phyloP scores from a whole-genome alignment of 2,797 vertebrate genomes.

The Tenualosa thibaudeaui region DNA sequence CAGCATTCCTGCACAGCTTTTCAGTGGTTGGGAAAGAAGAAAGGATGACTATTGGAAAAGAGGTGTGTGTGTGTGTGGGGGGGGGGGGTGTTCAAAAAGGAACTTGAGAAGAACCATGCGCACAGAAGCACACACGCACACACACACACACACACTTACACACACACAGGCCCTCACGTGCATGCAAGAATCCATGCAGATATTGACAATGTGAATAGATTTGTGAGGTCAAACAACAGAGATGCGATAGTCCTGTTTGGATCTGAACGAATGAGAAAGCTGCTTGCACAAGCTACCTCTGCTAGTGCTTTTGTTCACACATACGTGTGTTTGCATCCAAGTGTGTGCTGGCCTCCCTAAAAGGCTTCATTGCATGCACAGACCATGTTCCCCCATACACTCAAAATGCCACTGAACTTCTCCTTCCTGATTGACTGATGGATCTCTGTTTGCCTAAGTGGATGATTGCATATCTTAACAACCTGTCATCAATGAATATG shows the following conservation, averaged over 20 bases:
- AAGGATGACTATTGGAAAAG: background rate
- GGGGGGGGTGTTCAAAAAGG: background rate
- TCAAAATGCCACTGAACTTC: background rate
- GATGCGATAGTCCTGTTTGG: background rate
- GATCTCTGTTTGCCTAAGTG: background rate
- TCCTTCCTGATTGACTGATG: background rate
- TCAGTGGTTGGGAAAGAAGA: constrained; percentile 24
- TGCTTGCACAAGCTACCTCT: background rate
- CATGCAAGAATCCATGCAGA: background rate
- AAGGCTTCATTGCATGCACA: background rate
- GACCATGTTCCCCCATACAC: background rate
- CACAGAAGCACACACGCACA: background rate
- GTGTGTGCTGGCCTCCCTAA: background rate
- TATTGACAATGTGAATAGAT: background rate
- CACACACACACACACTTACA: background rate
- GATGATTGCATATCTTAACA: background rate
- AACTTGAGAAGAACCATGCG: background rate
- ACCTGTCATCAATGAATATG: background rate
- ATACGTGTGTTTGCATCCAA: background rate
- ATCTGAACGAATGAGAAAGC: background rate
- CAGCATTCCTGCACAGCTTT: constrained; percentile 41
- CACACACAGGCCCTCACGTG: background rate
- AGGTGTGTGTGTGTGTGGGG: too few relatives aligned
- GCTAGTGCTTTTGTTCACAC: background rate
- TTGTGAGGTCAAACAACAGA: background rate